Conservation (phyloP, 1,140 invertebrate species). For the Drosophila oshimai region DNA sequence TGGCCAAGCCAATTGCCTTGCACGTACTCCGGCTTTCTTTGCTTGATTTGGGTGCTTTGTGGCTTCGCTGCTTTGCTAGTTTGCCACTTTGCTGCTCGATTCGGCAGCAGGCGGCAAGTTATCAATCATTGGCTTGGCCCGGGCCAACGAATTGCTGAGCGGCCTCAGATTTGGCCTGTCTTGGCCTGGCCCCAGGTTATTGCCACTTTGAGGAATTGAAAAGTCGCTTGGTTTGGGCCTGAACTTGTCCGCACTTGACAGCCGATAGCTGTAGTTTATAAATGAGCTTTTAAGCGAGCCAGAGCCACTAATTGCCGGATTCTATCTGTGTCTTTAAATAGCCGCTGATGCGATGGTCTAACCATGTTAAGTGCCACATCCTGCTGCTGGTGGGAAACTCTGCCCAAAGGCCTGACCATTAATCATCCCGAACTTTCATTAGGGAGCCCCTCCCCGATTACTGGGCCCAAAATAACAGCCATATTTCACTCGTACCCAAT, state of each 20-base stretch:
- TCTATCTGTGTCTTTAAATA: constrained; percentile 59
- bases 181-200: constrained; percentile 66
- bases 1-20: constrained; percentile 70
- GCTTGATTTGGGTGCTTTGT: constrained; percentile 1
- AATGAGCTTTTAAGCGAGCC: constrained; percentile 62
- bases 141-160: constrained; percentile 31
- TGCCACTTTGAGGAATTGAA: constrained; percentile 77
- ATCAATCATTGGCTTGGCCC: constrained; percentile 75
- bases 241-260: constrained; percentile 65
- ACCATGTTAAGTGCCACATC: constrained; percentile 38
- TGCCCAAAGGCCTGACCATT: constrained; percentile 19
- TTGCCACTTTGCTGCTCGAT: no score
- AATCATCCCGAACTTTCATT: constrained; percentile 39
- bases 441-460: constrained; percentile 12
- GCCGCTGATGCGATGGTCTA: constrained; percentile 38
- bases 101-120: constrained; percentile 34
- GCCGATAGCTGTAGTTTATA: constrained; percentile 40
- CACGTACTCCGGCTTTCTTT: constrained; percentile 63
- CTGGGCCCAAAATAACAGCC: constrained; percentile 24
- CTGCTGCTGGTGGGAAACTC: constrained; percentile 26
- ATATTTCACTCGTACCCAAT: constrained; percentile 32
- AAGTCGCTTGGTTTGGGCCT: constrained; percentile 37
- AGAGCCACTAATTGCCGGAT: constrained; percentile 41
- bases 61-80: no score
- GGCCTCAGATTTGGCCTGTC: constrained; percentile 43